phyloP scores from a whole-genome alignment of 2,797 vertebrate species.

The Tokudaia tokunoshimensis region DNA sequence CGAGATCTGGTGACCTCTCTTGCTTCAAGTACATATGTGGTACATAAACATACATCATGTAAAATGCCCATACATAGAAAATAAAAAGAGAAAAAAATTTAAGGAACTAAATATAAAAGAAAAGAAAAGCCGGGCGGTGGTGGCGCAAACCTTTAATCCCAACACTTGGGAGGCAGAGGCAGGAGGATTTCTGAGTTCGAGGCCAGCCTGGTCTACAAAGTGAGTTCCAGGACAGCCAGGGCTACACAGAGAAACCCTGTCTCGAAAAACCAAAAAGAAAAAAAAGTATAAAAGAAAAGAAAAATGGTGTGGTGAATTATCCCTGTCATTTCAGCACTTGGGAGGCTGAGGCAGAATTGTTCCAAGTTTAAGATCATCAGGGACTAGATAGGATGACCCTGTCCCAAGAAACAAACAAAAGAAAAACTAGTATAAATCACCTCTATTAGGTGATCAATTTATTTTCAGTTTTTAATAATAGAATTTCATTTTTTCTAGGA shows the following conservation, averaged over 20 bases:
- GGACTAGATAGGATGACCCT: neutral
- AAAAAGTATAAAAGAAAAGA: neutral
- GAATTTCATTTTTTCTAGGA: conserved; percentile 47
- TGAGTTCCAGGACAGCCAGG: no score
- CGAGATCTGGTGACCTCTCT: neutral
- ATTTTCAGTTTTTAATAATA: conserved; percentile 3
- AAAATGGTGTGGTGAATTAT: neutral
- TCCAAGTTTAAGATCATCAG: neutral
- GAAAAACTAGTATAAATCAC: conserved; percentile 6
- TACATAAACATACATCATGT: neutral
- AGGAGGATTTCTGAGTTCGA: no score
- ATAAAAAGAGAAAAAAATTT: neutral
- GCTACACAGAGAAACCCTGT: no score
- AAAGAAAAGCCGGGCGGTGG: no score
- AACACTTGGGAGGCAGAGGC: no score
- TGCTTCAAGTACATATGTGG: neutral
- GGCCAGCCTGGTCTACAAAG: no score
- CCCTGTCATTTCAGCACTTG: neutral
- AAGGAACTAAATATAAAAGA: no score
- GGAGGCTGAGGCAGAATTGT: neutral
- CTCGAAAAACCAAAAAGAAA: no score
- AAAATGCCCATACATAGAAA: neutral
- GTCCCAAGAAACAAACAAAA: neutral
- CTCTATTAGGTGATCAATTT: neutral
- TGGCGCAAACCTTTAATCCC: no score